These are phyloP conservation scores for Hylia prasina DNA, from an alignment of 2,113 vertebrate species.

Conservation along the genomic window DNA sequence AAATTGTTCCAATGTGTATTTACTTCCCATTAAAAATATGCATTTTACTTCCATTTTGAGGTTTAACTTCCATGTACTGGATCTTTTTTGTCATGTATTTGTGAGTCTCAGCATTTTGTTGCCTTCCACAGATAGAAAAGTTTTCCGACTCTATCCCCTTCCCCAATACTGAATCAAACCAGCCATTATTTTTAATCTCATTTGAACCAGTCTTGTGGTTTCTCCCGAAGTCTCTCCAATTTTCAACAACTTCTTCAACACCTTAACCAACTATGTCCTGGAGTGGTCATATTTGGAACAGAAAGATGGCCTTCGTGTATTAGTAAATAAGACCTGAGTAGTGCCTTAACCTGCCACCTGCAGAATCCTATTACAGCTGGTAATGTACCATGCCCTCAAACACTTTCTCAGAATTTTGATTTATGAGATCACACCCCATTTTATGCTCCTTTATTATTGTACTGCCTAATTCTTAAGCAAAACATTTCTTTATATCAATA, in stretches of 20 bases:
- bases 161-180: background rate
- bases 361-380: background rate
- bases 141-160: rapidly evolving
- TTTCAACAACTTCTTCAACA: background rate
- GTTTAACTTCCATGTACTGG: background rate
- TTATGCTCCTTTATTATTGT: background rate
- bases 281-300: background rate
- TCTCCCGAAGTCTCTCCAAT: background rate
- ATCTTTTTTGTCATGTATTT: background rate
- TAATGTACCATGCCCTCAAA: background rate
- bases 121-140: background rate
- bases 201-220: background rate
- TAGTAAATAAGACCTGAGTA: rapidly evolving
- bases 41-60: background rate
- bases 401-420: background rate
- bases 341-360: background rate
- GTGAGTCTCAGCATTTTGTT: background rate
- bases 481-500: background rate
- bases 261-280: background rate
- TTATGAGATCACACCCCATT: background rate
- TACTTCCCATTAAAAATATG: background rate
- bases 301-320: background rate
- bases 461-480: background rate
- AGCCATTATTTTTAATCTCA: background rate
- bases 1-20: background rate